Base-by-base conservation (phyloP, 2,888 invertebrate species). In the Drosophila ochracea region DNA sequence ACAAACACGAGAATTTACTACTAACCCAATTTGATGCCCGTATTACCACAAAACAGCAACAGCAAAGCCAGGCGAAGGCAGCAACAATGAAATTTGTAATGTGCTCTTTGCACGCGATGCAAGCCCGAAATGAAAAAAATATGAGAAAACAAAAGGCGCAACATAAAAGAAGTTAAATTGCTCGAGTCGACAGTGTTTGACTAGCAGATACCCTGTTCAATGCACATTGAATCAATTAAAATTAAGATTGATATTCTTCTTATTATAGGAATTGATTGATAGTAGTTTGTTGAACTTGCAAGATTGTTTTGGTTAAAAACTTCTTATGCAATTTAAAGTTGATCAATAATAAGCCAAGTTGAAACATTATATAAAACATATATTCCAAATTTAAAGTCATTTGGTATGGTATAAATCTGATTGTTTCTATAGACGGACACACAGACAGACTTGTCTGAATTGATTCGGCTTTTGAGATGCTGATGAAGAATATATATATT, bases 11-110 rank as follows among this genome's bases (percentile, higher is more conserved):
- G 75, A 76, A 76, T 68, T 83, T 76, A 83, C 86, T 84, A 83
- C 78, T 78, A 78, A 87, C 86, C 86, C 86, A 87, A 84, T 86
- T 87, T 78, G 68, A 71, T 69, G 73, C 61, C 70, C 59, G 47
- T 69, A 69, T 68, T 67, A 62, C 69, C 74, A 67, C 59, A 61
- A 49, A 37, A 16, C 11, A 39, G 47, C 30, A 57, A 55, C 13
- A 60, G 28, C 25, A 63, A 58, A 57, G 31, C n/a, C 62, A 58
- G 31, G 33, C 53, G 16, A 25, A 25, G 47, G 47, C 37, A 68
- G 57, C 28, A 59, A 61, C 49, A 63, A 55, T 41, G 30, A 64
- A 63, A 63, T 54, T 74, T 69, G 55, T 55, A 66, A 74, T 76
- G 75, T 62, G 60, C 60, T 50, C 19, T 35, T 53, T 62, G 69